A percentile compares a stretch with the other conserved stretches of the same genome.
Evolutionary conservation across 2,888 invertebrate species (phyloP).

Genomic region (Lasius fuliginosus): DNA sequence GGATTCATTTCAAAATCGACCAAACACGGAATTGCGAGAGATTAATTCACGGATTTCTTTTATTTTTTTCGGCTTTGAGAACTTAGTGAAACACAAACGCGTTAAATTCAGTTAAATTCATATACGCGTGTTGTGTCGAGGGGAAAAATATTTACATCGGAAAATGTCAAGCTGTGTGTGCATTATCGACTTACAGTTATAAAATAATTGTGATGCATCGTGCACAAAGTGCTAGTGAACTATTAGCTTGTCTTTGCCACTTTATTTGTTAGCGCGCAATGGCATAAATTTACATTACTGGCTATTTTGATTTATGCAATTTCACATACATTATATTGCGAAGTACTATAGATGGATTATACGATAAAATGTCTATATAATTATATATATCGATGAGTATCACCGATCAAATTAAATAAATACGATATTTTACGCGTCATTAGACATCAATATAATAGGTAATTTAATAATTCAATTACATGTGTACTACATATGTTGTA

Average conservation of each 20-base stretch:
- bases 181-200: slow-evolving; percentile 46
- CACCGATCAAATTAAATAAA: slow-evolving; percentile 19
- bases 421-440: slow-evolving; percentile 15
- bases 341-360: slow-evolving; percentile 20
- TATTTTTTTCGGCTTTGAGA: not conserved
- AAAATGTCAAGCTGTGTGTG: slow-evolving; percentile 5
- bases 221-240: not conserved
- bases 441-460: slow-evolving; percentile 25
- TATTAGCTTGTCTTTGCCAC: slow-evolving; percentile 9
- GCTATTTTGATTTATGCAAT: slow-evolving; percentile 34
- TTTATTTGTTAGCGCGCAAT: slow-evolving; percentile 31
- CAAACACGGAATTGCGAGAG: not conserved
- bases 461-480: slow-evolving; percentile 14
- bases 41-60: not conserved
- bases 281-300: slow-evolving; percentile 19
- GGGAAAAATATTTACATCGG: slow-evolving; percentile 47
- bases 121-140: slow-evolving; percentile 14
- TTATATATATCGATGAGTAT: slow-evolving; percentile 10
- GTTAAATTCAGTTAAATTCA: slow-evolving; percentile 46
- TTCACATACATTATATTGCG: slow-evolving; percentile 1
- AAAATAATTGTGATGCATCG: slow-evolving; percentile 44
- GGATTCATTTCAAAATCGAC: not conserved
- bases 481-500: not conserved
- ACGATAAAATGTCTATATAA: slow-evolving; percentile 20
- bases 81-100: not conserved